Evolutionary conservation across 2,113 vertebrate genomes (phyloP).

Genomic region (Macroglossus sobrinus): DNA sequence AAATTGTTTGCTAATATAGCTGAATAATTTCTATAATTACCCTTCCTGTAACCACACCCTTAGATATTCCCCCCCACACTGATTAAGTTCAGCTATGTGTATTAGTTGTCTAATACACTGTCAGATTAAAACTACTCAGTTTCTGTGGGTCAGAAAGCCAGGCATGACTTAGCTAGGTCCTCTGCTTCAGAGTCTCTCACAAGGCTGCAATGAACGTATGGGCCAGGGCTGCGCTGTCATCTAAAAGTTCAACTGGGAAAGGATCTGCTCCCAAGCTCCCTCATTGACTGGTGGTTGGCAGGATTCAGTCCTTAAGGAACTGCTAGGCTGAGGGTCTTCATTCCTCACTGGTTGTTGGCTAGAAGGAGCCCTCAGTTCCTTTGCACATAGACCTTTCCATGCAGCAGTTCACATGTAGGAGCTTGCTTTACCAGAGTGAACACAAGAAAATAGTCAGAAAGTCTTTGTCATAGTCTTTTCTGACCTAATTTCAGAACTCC

Average conservation of each 20-base stretch:
- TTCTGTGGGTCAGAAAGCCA: neutral
- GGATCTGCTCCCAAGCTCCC: neutral
- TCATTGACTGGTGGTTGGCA: neutral
- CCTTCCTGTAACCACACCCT: neutral
- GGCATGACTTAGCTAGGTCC: neutral
- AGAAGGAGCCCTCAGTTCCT: neutral
- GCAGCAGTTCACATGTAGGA: neutral
- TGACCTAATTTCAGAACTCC: neutral
- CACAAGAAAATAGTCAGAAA: neutral
- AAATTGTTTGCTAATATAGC: neutral
- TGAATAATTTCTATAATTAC: neutral
- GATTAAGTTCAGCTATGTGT: neutral
- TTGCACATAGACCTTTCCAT: neutral
- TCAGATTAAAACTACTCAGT: neutral
- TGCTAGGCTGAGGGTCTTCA: neutral
- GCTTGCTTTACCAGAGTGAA: neutral
- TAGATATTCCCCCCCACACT: too few relatives aligned
- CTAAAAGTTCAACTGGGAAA: neutral
- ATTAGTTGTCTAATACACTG: neutral
- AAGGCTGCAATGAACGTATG: neutral
- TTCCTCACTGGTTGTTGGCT: neutral
- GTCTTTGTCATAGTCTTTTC: neutral
- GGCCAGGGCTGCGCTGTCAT: neutral
- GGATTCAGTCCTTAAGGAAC: neutral
- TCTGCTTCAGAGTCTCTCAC: neutral